Conservation (phyloP, 2,113 vertebrate genomes). For the Myrmophylax atrothorax region DNA sequence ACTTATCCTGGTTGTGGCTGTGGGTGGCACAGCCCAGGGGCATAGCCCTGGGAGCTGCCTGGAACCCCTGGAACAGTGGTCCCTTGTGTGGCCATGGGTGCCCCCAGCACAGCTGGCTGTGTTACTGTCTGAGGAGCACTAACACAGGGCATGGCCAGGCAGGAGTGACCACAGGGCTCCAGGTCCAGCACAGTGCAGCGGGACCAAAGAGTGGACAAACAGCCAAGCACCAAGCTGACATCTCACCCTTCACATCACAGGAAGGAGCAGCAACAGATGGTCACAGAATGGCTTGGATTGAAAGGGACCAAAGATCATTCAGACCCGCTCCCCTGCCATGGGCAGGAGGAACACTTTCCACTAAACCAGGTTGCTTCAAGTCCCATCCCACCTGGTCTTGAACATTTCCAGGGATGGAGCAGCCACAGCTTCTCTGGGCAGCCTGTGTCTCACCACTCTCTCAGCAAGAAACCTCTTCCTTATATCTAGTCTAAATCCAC, state of each 20-base stretch:
- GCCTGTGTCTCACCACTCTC: background rate
- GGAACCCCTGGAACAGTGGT: accelerated
- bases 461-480: background rate
- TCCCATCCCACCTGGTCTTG: background rate
- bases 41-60: background rate
- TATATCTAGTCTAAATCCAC: background rate
- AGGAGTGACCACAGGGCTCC: background rate
- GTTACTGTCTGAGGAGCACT: background rate
- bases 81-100: accelerated
- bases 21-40: background rate
- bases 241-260: accelerated
- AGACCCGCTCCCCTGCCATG: background rate
- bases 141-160: background rate
- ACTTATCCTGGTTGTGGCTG: background rate
- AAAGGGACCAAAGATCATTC: background rate
- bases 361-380: background rate
- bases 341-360: no score
- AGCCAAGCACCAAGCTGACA: background rate
- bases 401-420: background rate
- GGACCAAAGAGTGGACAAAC: accelerated
- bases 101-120: background rate
- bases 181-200: accelerated
- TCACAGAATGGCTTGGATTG: background rate
- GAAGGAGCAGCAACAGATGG: background rate
- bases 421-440: background rate